Evolutionary conservation across 2,888 invertebrate genomes (phyloP).

Genomic region (Phortica okadai): DNA sequence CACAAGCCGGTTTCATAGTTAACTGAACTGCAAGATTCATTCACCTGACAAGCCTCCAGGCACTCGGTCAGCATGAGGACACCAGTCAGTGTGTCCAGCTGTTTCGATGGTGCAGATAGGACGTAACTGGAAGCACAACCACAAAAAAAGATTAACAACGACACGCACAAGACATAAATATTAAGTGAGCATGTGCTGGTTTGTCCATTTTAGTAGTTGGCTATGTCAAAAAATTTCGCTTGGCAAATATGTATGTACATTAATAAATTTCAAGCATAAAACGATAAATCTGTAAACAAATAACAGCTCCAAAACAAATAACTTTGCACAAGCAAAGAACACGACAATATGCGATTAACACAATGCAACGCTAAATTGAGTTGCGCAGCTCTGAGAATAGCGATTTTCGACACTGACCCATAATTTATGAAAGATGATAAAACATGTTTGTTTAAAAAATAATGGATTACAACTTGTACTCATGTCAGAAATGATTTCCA

Average conservation of each 20-base stretch:
- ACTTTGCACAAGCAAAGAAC: conserved; percentile 8
- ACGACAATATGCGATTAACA: not conserved
- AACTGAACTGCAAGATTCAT: conserved; percentile 93
- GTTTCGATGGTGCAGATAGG: conserved; percentile 92
- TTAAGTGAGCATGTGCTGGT: too few relatives aligned
- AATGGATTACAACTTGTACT: conserved; percentile 19
- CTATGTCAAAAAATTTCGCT: conserved; percentile 12
- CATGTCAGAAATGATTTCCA: not conserved
- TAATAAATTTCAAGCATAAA: conserved; percentile 30
- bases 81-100: conserved; percentile 92
- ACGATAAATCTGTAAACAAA: conserved; percentile 21
- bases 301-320: conserved; percentile 35
- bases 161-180: too few relatives aligned
- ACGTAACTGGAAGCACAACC: conserved; percentile 81
- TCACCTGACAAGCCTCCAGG: conserved; percentile 93
- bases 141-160: conserved; percentile 33
- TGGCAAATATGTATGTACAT: conserved; percentile 30
- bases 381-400: not conserved
- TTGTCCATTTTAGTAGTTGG: too few relatives aligned
- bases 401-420: too few relatives aligned
- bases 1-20: conserved; percentile 97
- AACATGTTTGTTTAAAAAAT: not conserved
- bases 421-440: too few relatives aligned
- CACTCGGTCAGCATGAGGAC: conserved; percentile 96
- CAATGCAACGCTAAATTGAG: not conserved